A percentile compares a stretch with the other conserved stretches of the same genome.
Evolutionary conservation across 1,140 invertebrate genomes (phyloP).

Genomic region (Camponotus pennsylvanicus): DNA sequence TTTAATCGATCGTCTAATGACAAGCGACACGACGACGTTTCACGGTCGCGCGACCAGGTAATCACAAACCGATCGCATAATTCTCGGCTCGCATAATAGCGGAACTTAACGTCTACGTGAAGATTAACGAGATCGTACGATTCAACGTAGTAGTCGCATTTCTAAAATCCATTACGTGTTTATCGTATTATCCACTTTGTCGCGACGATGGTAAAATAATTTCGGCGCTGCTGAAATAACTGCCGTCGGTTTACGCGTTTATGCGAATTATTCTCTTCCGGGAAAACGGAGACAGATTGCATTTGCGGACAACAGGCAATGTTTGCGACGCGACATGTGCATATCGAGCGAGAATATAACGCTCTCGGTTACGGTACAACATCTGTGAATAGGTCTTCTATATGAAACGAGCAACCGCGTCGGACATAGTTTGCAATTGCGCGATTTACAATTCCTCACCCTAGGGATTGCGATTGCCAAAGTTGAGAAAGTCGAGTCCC

Average conservation of each 20-base stretch:
- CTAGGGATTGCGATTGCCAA: background rate
- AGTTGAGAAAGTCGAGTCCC: conserved; percentile 9
- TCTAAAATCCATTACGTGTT: background rate
- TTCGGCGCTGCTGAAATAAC: conserved; percentile 25
- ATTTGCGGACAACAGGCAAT: background rate
- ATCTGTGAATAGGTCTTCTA: background rate
- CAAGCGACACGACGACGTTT: conserved; percentile 20
- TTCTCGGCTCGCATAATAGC: background rate
- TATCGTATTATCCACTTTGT: background rate
- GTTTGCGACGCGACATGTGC: background rate
- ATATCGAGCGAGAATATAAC: conserved; percentile 5
- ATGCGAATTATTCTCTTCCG: conserved; percentile 34
- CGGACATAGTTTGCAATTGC: conserved; percentile 11
- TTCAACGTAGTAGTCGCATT: no score
- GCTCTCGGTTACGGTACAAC: background rate
- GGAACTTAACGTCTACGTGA: background rate
- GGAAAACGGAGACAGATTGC: conserved; percentile 24
- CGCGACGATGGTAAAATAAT: background rate
- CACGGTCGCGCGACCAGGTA: background rate
- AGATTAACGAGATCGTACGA: background rate
- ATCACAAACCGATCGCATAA: conserved; percentile 5
- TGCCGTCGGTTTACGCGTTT: background rate
- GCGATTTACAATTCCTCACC: background rate
- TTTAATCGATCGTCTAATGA: conserved; percentile 13
- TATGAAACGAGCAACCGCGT: background rate